Base-by-base conservation (phyloP, 2,888 invertebrate genomes). In the Noctua janthe region DNA sequence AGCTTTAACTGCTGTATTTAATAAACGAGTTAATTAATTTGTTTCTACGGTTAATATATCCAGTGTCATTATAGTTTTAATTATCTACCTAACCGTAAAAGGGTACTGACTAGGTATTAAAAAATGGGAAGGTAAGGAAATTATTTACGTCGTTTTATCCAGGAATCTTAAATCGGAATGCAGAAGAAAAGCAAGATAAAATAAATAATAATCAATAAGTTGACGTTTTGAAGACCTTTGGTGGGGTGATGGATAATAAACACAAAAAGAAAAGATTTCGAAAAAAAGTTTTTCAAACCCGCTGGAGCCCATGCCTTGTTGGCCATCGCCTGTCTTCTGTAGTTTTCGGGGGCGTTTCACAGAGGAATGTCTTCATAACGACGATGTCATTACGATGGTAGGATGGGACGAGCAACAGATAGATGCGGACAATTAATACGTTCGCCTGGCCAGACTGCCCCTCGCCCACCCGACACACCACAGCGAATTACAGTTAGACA, bases 361-460 rank as follows among this genome's bases (percentile, higher is more conserved):
- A 49, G 64, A 72, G 77, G 81, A 89, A 91, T 90, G 87, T 91
- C 89, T 91, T 89, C 87, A 91, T 90, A 89, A 83, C 87, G 84
- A 88, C 89, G 87, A 81, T 86, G 86, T 89, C 90, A 89, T 80
- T 86, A 85, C 82, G 69, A 47, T 10, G n/a, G 64, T 86, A 85
- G 81, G 43, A 67, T 13, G 43, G 69, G 7, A 47, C 69, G 74
- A 77, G 51, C 74, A 72, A 49, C 85, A 82, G 85, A 88, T 86
- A 87, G 84, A 83, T 81, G 77, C 74, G 70, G 74, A 85, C 85
- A 82, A 88, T 90, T 90, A 90, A 91, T 90, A 91, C 88, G 85
- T 78, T 69, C 74, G 74, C 80, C 74, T 59, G 77, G 70, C n/a
- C 7, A 47, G 47, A 69, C 43, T 69, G 67, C 47, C 47, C 72